Base-by-base conservation (phyloP, 2,888 invertebrate genomes). In the Dichetophora obliterata region DNA sequence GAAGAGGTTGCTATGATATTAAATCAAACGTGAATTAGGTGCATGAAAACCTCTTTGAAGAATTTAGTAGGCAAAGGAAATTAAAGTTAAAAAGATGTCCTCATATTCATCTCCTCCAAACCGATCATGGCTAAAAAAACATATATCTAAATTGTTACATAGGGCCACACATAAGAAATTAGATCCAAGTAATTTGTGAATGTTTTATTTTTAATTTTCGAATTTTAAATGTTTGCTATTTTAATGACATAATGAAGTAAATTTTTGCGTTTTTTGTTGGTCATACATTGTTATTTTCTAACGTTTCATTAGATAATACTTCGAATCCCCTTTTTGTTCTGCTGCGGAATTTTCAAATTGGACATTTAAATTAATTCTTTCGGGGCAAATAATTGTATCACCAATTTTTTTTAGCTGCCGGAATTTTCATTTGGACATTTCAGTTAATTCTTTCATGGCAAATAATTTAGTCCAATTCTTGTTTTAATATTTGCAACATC, bases 201-300 rank as follows among this genome's bases (percentile, higher is more conserved):
- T 82, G 80, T 82, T 86, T 85, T 75, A 19, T 16, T n/a, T 34
- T 19, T 43, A 19, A 43, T 66, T 19, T 22, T 22, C n/a, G 9
- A 1, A 37, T 37, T 5, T 6, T 6, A 37, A 37, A 8, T 8
- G 37, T 8, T 8, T 37, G 37, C 8, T 43, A n/a, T 43, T 2
- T 11, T 43, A 43, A 43, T 43, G 43, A 2, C 6, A 43, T 43
- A 43, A 43, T 43, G 2, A 43, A 3, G 43, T 2, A 43, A 43
- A 11, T 43, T 4, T 11, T 14, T 11, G 14, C 43, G 11, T 6
- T 1, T 43, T 43, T 43, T 14, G 11, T 43, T 43, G 11, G 14
- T 11, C 43, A 43, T 11, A 14, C 1, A 43, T 43, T 14, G 43
- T 43, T 31, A 31, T 31, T 43, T 43, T 6, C 43, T 14, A 43